Conservation (phyloP, 2,888 invertebrate species). For the Athalia rosae region DNA sequence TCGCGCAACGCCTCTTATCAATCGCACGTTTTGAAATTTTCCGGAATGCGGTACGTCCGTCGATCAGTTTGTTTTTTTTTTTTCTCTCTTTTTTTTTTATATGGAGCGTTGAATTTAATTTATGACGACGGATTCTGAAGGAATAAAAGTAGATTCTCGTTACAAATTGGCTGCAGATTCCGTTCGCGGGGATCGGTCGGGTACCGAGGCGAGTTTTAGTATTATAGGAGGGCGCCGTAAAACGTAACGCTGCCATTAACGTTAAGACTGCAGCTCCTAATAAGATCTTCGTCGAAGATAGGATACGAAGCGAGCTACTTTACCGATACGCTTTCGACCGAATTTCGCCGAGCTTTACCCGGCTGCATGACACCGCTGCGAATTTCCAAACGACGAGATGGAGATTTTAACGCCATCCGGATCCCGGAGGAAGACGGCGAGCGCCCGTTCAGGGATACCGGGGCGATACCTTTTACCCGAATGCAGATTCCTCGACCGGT, state of each 20-base stretch:
- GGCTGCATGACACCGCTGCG: not conserved
- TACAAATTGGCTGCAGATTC: too few species aligned
- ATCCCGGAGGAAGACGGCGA: not conserved
- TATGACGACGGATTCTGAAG: too few species aligned
- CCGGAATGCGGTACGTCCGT: too few species aligned
- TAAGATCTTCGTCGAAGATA: constrained; percentile 38
- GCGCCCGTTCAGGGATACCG: not conserved
- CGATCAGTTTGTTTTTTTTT: too few species aligned
- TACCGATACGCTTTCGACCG: constrained; percentile 21
- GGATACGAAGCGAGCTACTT: not conserved
- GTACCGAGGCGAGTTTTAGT: not conserved
- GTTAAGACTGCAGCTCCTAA: constrained; percentile 29
- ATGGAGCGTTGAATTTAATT: too few species aligned
- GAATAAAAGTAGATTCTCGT: too few species aligned
- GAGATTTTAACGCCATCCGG: constrained; percentile 40
- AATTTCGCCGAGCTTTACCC: not conserved
- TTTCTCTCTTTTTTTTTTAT: too few species aligned
- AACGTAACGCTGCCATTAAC: constrained; percentile 31
- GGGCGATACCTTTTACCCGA: not conserved
- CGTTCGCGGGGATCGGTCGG: not conserved
- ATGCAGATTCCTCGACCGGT: not conserved
- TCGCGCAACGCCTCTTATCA: too few species aligned
- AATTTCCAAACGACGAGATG: constrained; percentile 18
- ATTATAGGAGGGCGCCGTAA: constrained; percentile 18
- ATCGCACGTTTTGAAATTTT: too few species aligned